phyloP scores from a whole-genome alignment of 2,888 invertebrate genomes.

The Pristionchus arcanus region DNA sequence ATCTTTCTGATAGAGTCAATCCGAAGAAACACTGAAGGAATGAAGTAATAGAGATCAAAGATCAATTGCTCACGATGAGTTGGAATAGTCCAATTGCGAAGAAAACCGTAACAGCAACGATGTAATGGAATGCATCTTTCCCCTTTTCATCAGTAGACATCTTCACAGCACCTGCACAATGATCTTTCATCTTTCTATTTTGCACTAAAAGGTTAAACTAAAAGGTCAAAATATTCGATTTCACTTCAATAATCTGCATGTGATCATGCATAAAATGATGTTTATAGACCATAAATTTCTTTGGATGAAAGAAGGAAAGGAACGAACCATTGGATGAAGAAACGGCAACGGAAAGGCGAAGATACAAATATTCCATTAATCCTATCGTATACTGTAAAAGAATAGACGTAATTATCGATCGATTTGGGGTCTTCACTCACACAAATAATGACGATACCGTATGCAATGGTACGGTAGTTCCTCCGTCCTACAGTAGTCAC shows the following conservation, averaged over 20 bases:
- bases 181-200: neutral
- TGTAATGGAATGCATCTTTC: constrained; percentile 75
- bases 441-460: constrained; percentile 67
- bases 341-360: constrained; percentile 63
- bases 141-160: constrained; percentile 54
- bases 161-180: constrained; percentile 27
- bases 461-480: constrained; percentile 73
- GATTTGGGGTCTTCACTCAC: neutral
- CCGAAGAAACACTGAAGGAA: constrained; percentile 74
- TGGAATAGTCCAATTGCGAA: constrained; percentile 72
- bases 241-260: neutral
- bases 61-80: constrained; percentile 61
- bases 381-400: constrained; percentile 73
- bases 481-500: constrained; percentile 56
- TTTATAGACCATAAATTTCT: constrained; percentile 17
- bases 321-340: constrained; percentile 48
- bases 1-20: constrained; percentile 71
- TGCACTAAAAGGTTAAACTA: neutral
- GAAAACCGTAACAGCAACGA: constrained; percentile 70
- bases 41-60: neutral
- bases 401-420: neutral
- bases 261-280: neutral
- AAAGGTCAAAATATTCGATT: neutral
- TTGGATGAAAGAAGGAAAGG: neutral
- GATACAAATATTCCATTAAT: constrained; percentile 74